Evolutionary conservation across 2,113 vertebrate species (phyloP).

Genomic region (Chionodraco myersi): DNA sequence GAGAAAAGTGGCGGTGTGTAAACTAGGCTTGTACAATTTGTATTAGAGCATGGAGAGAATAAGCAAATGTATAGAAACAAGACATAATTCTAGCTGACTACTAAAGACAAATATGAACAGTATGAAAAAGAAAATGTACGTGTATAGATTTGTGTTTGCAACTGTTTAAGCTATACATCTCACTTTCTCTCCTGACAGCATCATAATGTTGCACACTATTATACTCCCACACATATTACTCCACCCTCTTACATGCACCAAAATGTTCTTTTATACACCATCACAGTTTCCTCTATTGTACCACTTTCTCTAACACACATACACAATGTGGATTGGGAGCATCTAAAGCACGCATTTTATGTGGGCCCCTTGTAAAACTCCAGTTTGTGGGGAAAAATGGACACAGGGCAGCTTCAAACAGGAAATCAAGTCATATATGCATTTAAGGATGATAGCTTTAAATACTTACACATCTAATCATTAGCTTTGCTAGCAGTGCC

Average conservation of each 20-base stretch:
- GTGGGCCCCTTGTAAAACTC: too few relatives aligned
- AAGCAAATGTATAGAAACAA: neutral
- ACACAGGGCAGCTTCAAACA: neutral
- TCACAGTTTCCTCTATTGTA: neutral
- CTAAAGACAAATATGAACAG: neutral
- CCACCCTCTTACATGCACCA: neutral
- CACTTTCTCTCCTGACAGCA: neutral
- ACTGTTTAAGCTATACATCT: constrained; percentile 23
- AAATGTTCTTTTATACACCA: neutral
- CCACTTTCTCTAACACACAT: neutral
- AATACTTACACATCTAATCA: neutral
- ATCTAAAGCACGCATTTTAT: neutral
- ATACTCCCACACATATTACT: neutral
- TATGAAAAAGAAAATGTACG: neutral
- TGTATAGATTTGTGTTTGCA: constrained; percentile 14
- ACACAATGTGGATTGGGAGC: neutral
- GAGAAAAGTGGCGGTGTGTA: neutral
- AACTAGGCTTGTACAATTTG: neutral
- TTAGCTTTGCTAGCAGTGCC: neutral
- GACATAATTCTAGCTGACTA: neutral
- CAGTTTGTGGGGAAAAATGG: neutral
- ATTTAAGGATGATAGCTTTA: neutral
- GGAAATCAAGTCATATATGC: neutral
- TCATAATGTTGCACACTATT: constrained; percentile 1
- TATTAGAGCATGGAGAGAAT: too few relatives aligned